Evolutionary conservation across 2,797 vertebrate species (phyloP), one percentile per base, ranked within the genome.

Genomic region (Taeniopygia guttata): DNA sequence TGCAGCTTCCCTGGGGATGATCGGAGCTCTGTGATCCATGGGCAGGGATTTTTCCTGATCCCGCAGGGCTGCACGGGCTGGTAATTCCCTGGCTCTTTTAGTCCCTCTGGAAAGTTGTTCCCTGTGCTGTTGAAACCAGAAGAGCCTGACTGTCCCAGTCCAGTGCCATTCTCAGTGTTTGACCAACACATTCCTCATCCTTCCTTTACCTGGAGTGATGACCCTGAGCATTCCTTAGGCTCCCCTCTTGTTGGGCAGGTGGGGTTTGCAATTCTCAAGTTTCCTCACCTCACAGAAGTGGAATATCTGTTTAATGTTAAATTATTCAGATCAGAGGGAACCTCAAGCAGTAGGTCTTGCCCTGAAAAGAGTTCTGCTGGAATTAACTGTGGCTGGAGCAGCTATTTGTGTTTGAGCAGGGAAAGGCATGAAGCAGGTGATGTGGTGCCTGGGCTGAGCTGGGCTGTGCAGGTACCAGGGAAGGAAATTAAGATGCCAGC

Each of bases 351-450:
- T 15, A 42, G 21, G n/a, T 76, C 26, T 76, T 74, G 52, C 42
- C 12, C 1, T 30, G 54, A 55, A 55, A 63, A 62, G 48, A 43
- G 59, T 64, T 45, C 38, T 40, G 72, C 20, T 49, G 30, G 45
- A 20, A 14, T 72, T 76, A 29, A n/a, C 19, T 77, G 59, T 77
- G 32, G 18, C 79, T 38, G 36, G n/a, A 43, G 1, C 8, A 34
- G 30, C 6, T 60, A 48, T 48, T 67, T 10, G 72, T 63, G 26
- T 83, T 32, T 29, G 82, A 77, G 63, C 34, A 58, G 60, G 48
- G 77, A 11, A 42, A 6, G 77, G 11, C 0, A 15, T 22, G n/a
- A 70, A 46, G 67, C 26, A 7, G 29, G 0, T 16, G 4, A 18
- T 4, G 8, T 21, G 48, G n/a, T 49, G n/a, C 20, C 45, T 52